A percentile compares a stretch with the other conserved stretches of the same genome.
Evolutionary conservation across 2,797 vertebrate genomes (phyloP).

Genomic region (Peromyscus nudipes): DNA sequence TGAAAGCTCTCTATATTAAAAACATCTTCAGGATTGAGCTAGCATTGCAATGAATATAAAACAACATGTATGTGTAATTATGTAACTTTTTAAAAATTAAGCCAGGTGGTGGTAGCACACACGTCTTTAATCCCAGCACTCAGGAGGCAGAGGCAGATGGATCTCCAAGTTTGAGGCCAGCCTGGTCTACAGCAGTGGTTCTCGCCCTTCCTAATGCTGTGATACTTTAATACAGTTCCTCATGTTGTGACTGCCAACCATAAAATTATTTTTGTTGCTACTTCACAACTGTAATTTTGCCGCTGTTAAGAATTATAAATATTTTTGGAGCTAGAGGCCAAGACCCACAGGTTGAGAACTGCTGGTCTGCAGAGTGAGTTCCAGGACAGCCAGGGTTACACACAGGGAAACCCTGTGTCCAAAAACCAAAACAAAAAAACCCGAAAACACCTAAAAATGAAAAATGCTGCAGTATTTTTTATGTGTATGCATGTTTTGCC

Average conservation of each 20-base stretch:
- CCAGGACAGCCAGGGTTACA: neutral
- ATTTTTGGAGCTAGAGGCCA: too few species aligned
- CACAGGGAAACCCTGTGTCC: neutral
- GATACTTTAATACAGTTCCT: too few species aligned
- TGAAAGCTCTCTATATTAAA: neutral
- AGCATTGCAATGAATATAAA: neutral
- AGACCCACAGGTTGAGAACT: too few species aligned
- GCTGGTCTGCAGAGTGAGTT: neutral
- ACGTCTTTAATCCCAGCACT: neutral
- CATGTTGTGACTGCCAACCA: too few species aligned
- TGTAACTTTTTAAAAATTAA: neutral
- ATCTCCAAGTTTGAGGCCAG: neutral
- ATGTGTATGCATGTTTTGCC: neutral
- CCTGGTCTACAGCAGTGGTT: neutral
- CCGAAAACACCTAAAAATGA: neutral
- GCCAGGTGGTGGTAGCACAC: neutral
- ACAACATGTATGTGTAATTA: neutral
- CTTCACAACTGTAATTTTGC: too few species aligned
- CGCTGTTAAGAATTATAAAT: too few species aligned
- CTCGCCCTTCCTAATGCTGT: too few species aligned
- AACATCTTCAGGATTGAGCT: neutral
- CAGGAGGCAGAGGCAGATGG: neutral
- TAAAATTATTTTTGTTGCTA: too few species aligned
- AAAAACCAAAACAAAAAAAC: neutral
- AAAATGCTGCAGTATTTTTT: neutral